Evolutionary conservation across 2,888 invertebrate genomes (phyloP), one percentile per base, ranked within the genome.

Genomic region (Spodoptera picta): DNA sequence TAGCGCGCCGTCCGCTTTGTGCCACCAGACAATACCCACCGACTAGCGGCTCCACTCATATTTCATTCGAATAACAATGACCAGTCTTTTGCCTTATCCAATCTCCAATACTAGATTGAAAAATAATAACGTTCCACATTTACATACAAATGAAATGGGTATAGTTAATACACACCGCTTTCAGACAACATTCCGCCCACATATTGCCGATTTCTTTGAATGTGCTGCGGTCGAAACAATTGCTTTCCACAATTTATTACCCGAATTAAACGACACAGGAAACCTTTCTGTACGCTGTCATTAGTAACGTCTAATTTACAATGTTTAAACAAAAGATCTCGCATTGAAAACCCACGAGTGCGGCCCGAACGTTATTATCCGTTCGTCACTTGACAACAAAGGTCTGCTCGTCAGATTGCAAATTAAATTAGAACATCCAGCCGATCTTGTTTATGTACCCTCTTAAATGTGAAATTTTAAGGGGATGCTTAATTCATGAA

Each of bases 401-500:
- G 90, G 87, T 87, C 79, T 77, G 73, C 75, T 84, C 85, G 83
- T 88, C 87, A 88, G 87, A 88, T 88, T 88, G 85, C 86, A 89
- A 90, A 92, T 91, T 90, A 88, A 92, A 91, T 92, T 90, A 90
- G 87, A 86, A 88, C 86, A 86, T 88, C 83, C 83, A 83, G 75
- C 82, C 84, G 81, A 86, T 83, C 84, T 87, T 88, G 87, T 89
- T 88, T 87, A 87, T 84, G 81, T 84, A 83, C 84, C 84, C 87
- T 88, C 87, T 91, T 88, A 88, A 90, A 90, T 89, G 89, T 85
- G 82, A 83, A 90, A 91, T 89, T 90, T 91, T 91, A 88, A 88
- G 86, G 85, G 84, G 84, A 91, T 92, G 89, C 88, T 88, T 92
- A 90, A 92, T 92, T 91, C 92, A 93, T 92, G 92, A 92, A 88